These are phyloP conservation scores for Cebuella pygmaea DNA, from an alignment of 2,797 vertebrate genomes.

Conservation along the genomic window DNA sequence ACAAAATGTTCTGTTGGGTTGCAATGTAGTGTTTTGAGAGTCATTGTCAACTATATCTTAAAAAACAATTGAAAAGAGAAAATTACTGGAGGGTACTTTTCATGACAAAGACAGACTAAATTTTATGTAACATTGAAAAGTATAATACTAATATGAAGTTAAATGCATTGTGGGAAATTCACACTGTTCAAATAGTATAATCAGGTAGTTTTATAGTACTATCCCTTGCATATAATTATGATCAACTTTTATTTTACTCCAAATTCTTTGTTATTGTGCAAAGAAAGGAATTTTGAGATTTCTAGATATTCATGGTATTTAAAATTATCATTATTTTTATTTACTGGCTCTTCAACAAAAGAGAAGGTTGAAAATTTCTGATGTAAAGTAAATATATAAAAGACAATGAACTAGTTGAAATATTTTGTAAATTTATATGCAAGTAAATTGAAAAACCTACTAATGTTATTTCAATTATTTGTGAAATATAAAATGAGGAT, in stretches of 20 bases:
- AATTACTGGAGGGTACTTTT: neutral
- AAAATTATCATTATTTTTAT: neutral
- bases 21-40: neutral
- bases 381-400: neutral
- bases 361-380: neutral
- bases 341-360: neutral
- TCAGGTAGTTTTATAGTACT: neutral
- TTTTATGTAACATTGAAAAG: neutral
- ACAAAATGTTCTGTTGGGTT: neutral
- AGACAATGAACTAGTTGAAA: neutral
- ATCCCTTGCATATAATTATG: neutral
- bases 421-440: neutral
- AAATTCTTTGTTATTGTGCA: neutral
- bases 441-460: neutral
- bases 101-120: neutral
- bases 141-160: neutral
- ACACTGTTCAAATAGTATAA: neutral
- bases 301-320: neutral
- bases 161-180: neutral
- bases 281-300: neutral
- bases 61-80: conserved; percentile 12
- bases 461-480: conserved; percentile 23
- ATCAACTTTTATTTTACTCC: neutral
- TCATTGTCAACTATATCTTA: conserved; percentile 9
- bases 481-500: neutral